phyloP scores from a whole-genome alignment of 2,797 vertebrate species.

The Coracias cyanogaster region DNA sequence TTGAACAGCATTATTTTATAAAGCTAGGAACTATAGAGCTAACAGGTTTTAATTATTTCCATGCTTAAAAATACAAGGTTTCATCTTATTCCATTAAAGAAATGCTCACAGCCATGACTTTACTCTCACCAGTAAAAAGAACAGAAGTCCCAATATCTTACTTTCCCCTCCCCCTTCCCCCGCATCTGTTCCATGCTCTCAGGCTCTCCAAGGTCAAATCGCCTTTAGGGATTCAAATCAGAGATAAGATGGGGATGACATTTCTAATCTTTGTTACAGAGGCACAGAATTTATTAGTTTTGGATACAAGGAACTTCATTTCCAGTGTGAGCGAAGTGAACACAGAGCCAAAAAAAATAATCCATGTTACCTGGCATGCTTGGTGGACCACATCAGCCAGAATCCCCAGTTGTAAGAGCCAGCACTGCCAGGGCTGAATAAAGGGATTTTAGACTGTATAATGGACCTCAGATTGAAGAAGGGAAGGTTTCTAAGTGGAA shows the following conservation, averaged over 20 bases:
- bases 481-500: not conserved
- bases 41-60: not conserved
- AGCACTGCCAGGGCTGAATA: not conserved
- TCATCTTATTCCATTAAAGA: not conserved
- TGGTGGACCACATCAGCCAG: not conserved
- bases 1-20: not conserved
- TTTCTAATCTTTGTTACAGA: constrained; percentile 45
- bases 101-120: not conserved
- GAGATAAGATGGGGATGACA: constrained; percentile 30
- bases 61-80: not conserved
- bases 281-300: constrained; percentile 46
- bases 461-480: not conserved
- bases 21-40: not conserved
- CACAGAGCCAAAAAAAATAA: not conserved
- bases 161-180: not conserved
- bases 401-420: not conserved
- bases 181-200: constrained; percentile 41
- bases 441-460: not conserved
- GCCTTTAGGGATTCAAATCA: constrained; percentile 41
- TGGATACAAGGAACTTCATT: not conserved
- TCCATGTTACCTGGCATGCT: not conserved
- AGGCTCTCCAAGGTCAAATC: constrained; percentile 47
- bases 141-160: not conserved
- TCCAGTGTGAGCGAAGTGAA: not conserved
- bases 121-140: constrained; percentile 14